These are phyloP conservation scores for Bilobella aurantiaca DNA, from an alignment of 1,140 invertebrate genomes.

Conservation along the genomic window DNA sequence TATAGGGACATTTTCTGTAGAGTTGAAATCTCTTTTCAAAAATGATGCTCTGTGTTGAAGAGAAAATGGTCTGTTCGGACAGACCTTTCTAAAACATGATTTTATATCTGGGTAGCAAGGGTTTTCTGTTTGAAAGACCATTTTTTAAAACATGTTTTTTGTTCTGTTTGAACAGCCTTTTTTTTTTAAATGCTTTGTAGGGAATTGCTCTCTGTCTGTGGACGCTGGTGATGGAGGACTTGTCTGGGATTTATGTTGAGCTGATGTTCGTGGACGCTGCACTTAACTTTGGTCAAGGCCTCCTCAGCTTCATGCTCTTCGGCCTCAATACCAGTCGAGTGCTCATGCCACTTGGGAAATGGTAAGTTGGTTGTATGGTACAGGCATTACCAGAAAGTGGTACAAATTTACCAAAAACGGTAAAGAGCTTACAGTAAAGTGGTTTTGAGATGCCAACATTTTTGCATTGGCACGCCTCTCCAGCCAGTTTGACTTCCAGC, in stretches of 20 bases:
- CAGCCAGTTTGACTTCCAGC: background rate
- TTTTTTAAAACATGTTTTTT: too few relatives aligned
- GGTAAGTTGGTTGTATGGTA: too few relatives aligned
- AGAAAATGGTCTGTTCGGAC: too few relatives aligned
- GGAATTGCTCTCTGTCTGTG: conserved; percentile 74
- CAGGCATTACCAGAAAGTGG: too few relatives aligned
- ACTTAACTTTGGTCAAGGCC: conserved; percentile 75
- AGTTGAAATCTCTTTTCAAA: conserved; percentile 32
- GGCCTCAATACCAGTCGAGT: conserved; percentile 64
- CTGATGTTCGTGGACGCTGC: conserved; percentile 80
- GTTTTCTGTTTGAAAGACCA: background rate
- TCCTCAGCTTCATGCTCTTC: conserved; percentile 75
- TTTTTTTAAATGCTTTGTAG: conserved; percentile 44
- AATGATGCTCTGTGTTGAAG: conserved; percentile 47
- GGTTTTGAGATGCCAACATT: too few relatives aligned
- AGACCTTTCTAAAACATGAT: too few relatives aligned
- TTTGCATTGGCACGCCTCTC: background rate
- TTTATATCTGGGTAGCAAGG: background rate
- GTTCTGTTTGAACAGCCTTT: background rate
- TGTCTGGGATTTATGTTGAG: conserved; percentile 80
- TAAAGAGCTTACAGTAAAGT: too few relatives aligned
- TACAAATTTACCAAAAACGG: too few relatives aligned
- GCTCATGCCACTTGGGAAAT: conserved; percentile 53
- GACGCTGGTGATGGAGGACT: conserved; percentile 70
- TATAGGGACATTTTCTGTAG: background rate